These are phyloP conservation scores for Drosophila tsacasi DNA, from an alignment of 1,140 invertebrate species.

Conservation along the genomic window DNA sequence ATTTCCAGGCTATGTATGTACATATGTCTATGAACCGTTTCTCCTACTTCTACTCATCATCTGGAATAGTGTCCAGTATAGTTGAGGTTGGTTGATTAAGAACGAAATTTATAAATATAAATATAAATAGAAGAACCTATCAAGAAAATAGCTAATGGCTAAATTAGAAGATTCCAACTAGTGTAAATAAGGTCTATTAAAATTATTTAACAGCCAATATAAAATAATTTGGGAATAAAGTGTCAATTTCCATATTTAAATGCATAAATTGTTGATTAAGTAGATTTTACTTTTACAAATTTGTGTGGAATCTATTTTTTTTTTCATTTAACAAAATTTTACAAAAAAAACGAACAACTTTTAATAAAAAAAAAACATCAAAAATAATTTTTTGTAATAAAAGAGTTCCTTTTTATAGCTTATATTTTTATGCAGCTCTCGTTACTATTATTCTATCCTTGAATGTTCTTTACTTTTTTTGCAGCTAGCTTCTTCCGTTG, in stretches of 20 bases:
- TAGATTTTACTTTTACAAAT: too few relatives aligned
- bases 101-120: background rate
- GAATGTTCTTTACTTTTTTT: constrained; percentile 33
- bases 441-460: constrained; percentile 7
- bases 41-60: constrained; percentile 32
- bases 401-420: background rate
- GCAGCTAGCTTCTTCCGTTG: constrained; percentile 61
- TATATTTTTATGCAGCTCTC: background rate
- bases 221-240: too few relatives aligned
- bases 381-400: too few relatives aligned
- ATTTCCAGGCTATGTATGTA: constrained; percentile 25
- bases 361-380: too few relatives aligned
- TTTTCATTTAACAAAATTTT: too few relatives aligned
- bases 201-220: too few relatives aligned
- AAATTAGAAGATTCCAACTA: too few relatives aligned
- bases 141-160: background rate
- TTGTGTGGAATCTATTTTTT: too few relatives aligned
- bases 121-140: background rate
- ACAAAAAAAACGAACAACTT: too few relatives aligned
- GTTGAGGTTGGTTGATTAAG: background rate
- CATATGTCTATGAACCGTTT: constrained; percentile 39
- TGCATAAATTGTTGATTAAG: too few relatives aligned
- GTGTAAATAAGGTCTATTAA: too few relatives aligned
- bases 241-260: too few relatives aligned
- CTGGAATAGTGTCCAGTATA: constrained; percentile 3